These are phyloP conservation scores for Cryptosula pallasiana DNA, from an alignment of 2,888 invertebrate genomes.

Conservation along the genomic window DNA sequence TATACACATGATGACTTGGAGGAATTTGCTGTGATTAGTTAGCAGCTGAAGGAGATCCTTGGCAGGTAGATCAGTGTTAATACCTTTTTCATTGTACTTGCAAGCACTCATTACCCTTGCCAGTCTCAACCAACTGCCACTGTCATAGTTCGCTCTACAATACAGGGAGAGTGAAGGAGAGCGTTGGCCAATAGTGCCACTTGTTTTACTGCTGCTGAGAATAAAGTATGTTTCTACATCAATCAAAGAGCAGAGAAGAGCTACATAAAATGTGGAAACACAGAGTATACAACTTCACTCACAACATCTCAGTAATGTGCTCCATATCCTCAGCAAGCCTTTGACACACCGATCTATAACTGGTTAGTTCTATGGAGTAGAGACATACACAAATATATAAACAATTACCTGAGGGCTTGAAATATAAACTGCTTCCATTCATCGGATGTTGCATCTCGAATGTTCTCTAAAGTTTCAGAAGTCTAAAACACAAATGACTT, in stretches of 20 bases:
- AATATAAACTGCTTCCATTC: slow-evolving; percentile 1
- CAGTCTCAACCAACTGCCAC: neutral
- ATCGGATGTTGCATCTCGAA: neutral
- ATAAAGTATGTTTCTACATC: too few species aligned
- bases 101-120: neutral
- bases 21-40: slow-evolving; percentile 14
- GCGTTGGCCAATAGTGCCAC: too few species aligned
- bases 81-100: neutral
- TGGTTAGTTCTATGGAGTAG: too few species aligned
- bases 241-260: too few species aligned
- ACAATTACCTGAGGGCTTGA: slow-evolving; percentile 14
- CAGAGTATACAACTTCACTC: too few species aligned
- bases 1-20: neutral
- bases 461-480: neutral
- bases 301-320: too few species aligned
- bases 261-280: too few species aligned
- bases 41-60: neutral
- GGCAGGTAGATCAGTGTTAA: neutral
- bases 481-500: neutral
- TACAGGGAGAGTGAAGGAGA: too few species aligned
- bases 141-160: neutral
- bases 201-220: too few species aligned
- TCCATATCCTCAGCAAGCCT: too few species aligned
- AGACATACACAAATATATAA: too few species aligned
- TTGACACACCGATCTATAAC: too few species aligned